These are phyloP conservation scores for Nomada lathburiana DNA, from an alignment of 2,888 invertebrate genomes.

Conservation along the genomic window DNA sequence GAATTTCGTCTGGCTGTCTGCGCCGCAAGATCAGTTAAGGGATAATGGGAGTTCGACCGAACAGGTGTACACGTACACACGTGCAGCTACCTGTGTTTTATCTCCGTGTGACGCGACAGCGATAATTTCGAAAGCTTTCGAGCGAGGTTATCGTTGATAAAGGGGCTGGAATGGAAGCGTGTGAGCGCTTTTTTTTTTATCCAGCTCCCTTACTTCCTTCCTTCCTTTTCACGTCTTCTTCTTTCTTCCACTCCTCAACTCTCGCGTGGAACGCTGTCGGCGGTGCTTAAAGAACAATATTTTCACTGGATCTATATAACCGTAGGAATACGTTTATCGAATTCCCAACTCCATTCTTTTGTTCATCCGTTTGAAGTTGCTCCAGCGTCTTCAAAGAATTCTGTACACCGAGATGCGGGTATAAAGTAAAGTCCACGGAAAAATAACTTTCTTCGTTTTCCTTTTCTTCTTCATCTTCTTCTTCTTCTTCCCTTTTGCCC, in stretches of 20 bases:
- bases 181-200: too few relatives aligned
- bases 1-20: slow-evolving; percentile 54
- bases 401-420: slow-evolving; percentile 25
- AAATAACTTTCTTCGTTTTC: slow-evolving; percentile 48
- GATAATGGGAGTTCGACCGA: slow-evolving; percentile 55
- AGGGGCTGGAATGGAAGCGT: background rate
- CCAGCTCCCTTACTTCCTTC: background rate
- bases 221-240: slow-evolving; percentile 1
- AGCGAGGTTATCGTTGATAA: slow-evolving; percentile 55
- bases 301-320: slow-evolving; percentile 62
- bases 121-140: slow-evolving; percentile 53
- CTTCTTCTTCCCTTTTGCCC: background rate
- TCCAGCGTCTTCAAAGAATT: slow-evolving; percentile 28
- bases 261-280: slow-evolving; percentile 45
- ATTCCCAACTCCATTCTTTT: slow-evolving; percentile 47
- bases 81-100: slow-evolving; percentile 4
- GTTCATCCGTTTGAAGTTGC: slow-evolving; percentile 56
- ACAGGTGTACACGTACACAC: slow-evolving; percentile 14
- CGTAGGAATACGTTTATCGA: slow-evolving; percentile 64
- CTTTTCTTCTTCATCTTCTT: background rate
- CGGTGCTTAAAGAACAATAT: slow-evolving; percentile 64
- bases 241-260: background rate
- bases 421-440: slow-evolving; percentile 43
- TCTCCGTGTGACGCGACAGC: slow-evolving; percentile 18
- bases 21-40: slow-evolving; percentile 59